phyloP scores from a whole-genome alignment of 2,113 vertebrate genomes.

The Talpa occidentalis region DNA sequence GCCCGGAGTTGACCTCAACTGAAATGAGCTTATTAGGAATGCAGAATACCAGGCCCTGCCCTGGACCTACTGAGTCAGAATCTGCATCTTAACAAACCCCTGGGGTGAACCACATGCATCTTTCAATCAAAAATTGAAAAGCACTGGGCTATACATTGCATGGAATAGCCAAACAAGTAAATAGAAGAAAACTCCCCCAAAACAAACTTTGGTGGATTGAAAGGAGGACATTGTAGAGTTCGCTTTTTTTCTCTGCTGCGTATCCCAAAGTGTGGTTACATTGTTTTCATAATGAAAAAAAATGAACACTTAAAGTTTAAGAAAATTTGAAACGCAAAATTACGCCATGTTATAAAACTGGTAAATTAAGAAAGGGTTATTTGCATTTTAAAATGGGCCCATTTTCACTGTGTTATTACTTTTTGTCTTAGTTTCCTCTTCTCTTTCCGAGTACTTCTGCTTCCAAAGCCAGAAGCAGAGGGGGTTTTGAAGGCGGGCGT shows the following conservation, averaged over 20 bases:
- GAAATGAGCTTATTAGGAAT: background rate
- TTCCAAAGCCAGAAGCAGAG: background rate
- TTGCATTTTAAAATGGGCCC: conserved; percentile 45
- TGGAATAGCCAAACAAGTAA: background rate
- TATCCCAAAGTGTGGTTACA: conserved; percentile 22
- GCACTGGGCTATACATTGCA: background rate
- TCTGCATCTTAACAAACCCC: background rate
- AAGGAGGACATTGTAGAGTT: conserved; percentile 4
- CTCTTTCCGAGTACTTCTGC: background rate
- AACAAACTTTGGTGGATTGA: background rate
- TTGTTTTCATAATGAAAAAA: conserved; percentile 58
- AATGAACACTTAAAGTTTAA: background rate
- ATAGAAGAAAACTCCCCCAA: background rate
- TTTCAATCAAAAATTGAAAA: background rate
- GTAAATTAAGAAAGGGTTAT: conserved; percentile 51
- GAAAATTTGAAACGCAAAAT: conserved; percentile 39
- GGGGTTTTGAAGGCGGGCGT: background rate
- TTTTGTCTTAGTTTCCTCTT: conserved; percentile 15
- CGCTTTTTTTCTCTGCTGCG: background rate
- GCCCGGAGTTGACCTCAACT: background rate
- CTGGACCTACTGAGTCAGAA: background rate
- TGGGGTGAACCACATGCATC: background rate
- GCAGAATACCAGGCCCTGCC: background rate
- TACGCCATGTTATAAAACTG: conserved; percentile 25
- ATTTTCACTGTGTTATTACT: conserved; percentile 23